Base-by-base conservation (phyloP, 2,797 vertebrate genomes). In the Danio aesculapii region DNA sequence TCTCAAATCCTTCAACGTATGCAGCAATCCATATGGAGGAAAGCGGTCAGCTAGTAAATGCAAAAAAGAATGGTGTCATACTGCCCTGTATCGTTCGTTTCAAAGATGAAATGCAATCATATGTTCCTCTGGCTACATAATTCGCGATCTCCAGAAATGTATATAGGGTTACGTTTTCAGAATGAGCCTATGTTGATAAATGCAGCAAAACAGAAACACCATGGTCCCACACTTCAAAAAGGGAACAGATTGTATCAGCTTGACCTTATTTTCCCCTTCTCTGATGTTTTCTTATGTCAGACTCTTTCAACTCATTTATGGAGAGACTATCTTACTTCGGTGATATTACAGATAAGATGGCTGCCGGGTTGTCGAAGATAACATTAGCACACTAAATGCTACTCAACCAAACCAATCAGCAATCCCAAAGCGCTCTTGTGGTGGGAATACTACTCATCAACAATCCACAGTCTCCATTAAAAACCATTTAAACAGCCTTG, bases 181-280 rank as follows among this genome's bases (percentile, higher is more conserved):
- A 30, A 30, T 30, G 30, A 30, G 30, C 30, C 30, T 30, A 30
- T 30, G 30, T 30, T 30, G 30, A 39, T 61, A 41, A 75, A 74
- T 17, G 30, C 21, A 13, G 6, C 52, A 21, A 61, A 21, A 55
- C 13, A 46, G 50, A 76, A 43, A 64, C 2, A n/a, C n/a, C 49
- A n/a, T 30, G 43, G 44, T 46, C 75, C 59, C 50, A 21, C 21
- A 75, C 43, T 30, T 58, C 41, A 49, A 43, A n/a, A 39, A 7
- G 52, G n/a, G 13, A 55, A 17, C 14, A 68, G 79, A 84, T 72
- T 2, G 12, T 77, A 84, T 82, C 82, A 72, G 43, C 70, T 53
- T 71, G 41, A 62, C 71, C 55, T 63, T 53, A 53, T 79, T 64
- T 71, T 44, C 19, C 21, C 17, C 13, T 21, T 39, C 43, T 49